These are phyloP conservation scores for Stenopsyche tienmushanensis DNA, from an alignment of 1,140 invertebrate species.

Conservation along the genomic window DNA sequence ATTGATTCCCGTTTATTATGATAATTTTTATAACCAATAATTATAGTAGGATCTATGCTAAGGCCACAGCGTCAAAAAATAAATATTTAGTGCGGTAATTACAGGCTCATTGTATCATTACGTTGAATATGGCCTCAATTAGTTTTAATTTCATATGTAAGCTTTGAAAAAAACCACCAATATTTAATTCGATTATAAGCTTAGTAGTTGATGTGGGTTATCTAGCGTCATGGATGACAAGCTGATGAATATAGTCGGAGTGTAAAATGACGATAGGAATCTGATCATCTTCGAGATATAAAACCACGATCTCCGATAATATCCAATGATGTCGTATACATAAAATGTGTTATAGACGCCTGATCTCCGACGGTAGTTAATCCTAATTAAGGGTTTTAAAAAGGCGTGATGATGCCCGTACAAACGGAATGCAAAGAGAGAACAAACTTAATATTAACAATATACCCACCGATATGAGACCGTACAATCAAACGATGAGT, in stretches of 20 bases:
- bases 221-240: background rate
- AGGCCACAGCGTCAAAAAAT: too few relatives aligned
- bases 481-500: background rate
- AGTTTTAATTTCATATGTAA: too few relatives aligned
- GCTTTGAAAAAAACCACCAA: too few relatives aligned
- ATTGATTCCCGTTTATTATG: too few relatives aligned
- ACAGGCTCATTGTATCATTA: too few relatives aligned
- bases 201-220: background rate
- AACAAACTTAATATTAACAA: background rate
- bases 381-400: background rate
- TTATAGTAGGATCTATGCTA: too few relatives aligned
- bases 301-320: background rate
- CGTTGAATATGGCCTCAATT: too few relatives aligned
- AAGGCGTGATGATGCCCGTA: constrained; percentile 4
- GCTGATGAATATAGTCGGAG: background rate
- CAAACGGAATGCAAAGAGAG: background rate
- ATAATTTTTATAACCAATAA: too few relatives aligned
- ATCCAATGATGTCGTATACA: background rate
- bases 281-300: constrained; percentile 1
- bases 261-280: background rate
- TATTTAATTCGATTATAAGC: constrained; percentile 13
- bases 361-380: background rate
- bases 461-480: background rate
- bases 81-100: too few relatives aligned
- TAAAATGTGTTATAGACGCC: background rate